Evolutionary conservation across 2,113 vertebrate species (phyloP).

Genomic region (Dipodomys ordii): DNA sequence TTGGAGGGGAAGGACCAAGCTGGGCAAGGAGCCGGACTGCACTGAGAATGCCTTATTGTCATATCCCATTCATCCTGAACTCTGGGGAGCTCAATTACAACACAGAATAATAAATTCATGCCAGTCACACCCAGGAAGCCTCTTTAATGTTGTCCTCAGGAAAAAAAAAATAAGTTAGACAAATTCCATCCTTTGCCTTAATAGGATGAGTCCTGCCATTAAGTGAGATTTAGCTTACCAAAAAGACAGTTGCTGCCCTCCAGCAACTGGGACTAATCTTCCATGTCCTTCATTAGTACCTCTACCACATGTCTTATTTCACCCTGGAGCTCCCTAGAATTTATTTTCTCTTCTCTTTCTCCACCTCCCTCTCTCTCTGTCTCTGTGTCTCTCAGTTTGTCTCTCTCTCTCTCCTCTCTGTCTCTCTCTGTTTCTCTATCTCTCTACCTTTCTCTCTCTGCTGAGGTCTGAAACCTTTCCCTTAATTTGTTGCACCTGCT

Average conservation of each 20-base stretch:
- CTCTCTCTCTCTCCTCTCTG: not conserved
- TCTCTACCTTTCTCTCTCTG: not conserved
- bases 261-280: not conserved
- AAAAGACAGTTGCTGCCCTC: conserved; percentile 46
- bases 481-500: conserved; percentile 17
- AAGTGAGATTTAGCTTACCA: conserved; percentile 6
- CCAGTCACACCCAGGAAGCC: not conserved
- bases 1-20: not conserved
- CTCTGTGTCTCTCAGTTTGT: too few relatives aligned
- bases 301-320: not conserved
- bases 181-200: conserved; percentile 55
- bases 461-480: not conserved
- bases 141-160: not conserved
- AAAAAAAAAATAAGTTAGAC: conserved; percentile 1
- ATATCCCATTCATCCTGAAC: conserved; percentile 39
- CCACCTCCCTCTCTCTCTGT: too few relatives aligned
- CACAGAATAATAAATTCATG: conserved; percentile 16
- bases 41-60: not conserved
- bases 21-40: not conserved
- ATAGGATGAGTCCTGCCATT: conserved; percentile 29
- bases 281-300: conserved; percentile 2
- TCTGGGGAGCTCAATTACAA: conserved; percentile 13
- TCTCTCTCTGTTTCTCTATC: too few relatives aligned
- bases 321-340: not conserved
- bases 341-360: not conserved